phyloP scores from a whole-genome alignment of 2,797 vertebrate genomes.

The Thalassophryne amazonica region DNA sequence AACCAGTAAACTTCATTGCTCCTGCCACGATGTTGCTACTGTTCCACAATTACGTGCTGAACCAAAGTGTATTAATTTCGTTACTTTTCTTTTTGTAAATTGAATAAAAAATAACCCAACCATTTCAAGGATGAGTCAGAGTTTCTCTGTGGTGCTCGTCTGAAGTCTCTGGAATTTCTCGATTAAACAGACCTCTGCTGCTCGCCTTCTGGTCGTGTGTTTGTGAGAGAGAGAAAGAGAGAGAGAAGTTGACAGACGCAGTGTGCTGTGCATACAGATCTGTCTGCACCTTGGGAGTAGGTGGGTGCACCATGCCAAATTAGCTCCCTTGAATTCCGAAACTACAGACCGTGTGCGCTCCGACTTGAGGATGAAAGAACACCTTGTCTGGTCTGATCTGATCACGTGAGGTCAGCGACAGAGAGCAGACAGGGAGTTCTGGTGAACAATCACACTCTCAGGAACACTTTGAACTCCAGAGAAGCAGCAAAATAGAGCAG shows the following conservation, averaged over 20 bases:
- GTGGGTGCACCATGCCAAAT: conserved; percentile 54
- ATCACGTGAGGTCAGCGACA: conserved; percentile 56
- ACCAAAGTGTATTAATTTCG: conserved; percentile 77
- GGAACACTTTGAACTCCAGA: conserved; percentile 41
- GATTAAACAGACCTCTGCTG: conserved; percentile 46
- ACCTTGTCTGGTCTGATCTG: conserved; percentile 56
- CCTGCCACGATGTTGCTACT: conserved; percentile 61
- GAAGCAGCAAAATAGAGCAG: conserved; percentile 45
- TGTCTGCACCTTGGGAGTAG: conserved; percentile 30
- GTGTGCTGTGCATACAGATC: conserved; percentile 52
- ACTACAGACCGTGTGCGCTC: conserved; percentile 10
- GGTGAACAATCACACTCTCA: conserved; percentile 53
- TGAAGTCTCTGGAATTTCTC: conserved; percentile 20
- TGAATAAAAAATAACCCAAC: conserved; percentile 76
- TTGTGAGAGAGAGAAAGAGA: conserved; percentile 5
- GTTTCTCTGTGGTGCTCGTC: conserved; percentile 37
- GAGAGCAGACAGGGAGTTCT: conserved; percentile 55
- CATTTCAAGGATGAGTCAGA: conserved; percentile 69
- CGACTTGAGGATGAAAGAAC: conserved; percentile 45
- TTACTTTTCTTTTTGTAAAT: conserved; percentile 78
- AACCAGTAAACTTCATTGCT: conserved; percentile 35
- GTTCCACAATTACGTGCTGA: conserved; percentile 62
- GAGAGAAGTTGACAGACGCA: conserved; percentile 29
- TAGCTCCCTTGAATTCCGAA: conserved; percentile 54
- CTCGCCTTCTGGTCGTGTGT: conserved; percentile 7